Percentiles rank a stretch among this genome's conserved stretches.
These are phyloP conservation scores for Invenusta paracnida DNA, from an alignment of 2,888 invertebrate genomes.

Conservation along the genomic window DNA sequence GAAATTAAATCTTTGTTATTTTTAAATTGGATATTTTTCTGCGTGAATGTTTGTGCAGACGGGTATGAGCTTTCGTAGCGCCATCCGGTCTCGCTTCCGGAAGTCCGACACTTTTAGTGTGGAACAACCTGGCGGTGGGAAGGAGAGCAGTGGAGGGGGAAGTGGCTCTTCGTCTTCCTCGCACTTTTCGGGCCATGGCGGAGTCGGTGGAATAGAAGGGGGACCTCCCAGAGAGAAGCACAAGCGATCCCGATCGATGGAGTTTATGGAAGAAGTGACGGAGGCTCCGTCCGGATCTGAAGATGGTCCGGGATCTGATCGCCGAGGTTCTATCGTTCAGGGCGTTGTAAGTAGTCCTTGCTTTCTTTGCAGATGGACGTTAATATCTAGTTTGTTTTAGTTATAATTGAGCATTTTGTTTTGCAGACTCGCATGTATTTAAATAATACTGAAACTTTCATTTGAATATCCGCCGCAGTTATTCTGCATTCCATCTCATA, in stretches of 20 bases:
- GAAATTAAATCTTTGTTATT: no score
- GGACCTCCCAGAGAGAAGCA: background rate
- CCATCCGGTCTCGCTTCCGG: background rate
- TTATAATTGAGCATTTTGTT: no score
- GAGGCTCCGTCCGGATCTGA: background rate
- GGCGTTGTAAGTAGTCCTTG: background rate
- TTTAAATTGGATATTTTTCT: background rate
- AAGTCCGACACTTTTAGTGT: background rate
- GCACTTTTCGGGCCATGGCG: no score
- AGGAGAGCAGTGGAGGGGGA: background rate
- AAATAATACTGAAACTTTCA: no score
- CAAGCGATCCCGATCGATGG: conserved; percentile 1
- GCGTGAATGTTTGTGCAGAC: background rate
- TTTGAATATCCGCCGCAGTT: no score
- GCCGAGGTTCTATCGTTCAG: background rate
- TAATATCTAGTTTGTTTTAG: no score
- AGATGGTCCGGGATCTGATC: background rate
- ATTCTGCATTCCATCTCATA: no score
- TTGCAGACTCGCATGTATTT: no score
- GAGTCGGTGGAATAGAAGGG: no score
- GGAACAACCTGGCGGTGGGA: background rate
- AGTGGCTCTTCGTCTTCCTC: background rate
- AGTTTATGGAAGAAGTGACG: background rate
- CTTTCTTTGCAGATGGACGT: no score
- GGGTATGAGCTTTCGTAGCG: background rate